Percentiles rank a stretch among this genome's conserved stretches.
Evolutionary conservation across 2,888 invertebrate species (phyloP).

Genomic region (Yponomeuta plumbellus): DNA sequence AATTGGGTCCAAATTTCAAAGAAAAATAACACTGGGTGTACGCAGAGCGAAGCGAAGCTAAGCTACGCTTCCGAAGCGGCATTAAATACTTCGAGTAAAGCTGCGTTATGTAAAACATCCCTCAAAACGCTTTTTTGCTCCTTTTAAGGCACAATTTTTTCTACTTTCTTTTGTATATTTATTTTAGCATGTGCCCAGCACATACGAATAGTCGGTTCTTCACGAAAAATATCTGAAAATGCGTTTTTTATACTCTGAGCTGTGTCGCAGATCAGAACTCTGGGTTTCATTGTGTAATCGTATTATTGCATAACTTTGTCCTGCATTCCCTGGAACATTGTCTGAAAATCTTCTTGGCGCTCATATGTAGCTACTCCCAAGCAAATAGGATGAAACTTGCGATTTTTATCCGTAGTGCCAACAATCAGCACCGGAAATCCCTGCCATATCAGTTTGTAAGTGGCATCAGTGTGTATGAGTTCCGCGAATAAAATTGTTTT

Average conservation of each 20-base stretch:
- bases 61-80: slow-evolving; percentile 20
- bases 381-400: slow-evolving; percentile 22
- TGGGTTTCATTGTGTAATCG: slow-evolving; percentile 18
- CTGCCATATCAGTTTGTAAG: slow-evolving; percentile 22
- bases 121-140: slow-evolving; percentile 20
- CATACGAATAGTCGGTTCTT: slow-evolving; percentile 20
- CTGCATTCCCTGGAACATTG: slow-evolving; percentile 19
- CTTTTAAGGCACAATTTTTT: slow-evolving; percentile 18
- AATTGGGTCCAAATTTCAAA: too few relatives aligned
- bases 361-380: slow-evolving; percentile 21
- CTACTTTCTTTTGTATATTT: slow-evolving; percentile 19
- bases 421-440: slow-evolving; percentile 20
- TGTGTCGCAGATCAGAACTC: slow-evolving; percentile 18
- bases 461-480: slow-evolving; percentile 23
- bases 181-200: slow-evolving; percentile 22
- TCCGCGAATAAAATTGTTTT: slow-evolving; percentile 20
- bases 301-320: slow-evolving; percentile 17
- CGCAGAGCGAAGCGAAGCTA: too few relatives aligned
- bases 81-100: slow-evolving; percentile 21
- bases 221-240: slow-evolving; percentile 19
- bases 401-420: slow-evolving; percentile 21
- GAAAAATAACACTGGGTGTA: too few relatives aligned
- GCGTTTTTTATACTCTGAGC: slow-evolving; percentile 17
- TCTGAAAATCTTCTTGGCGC: slow-evolving; percentile 20
- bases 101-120: slow-evolving; percentile 21